Evolutionary conservation across 2,888 invertebrate species (phyloP), one percentile per base, ranked within the genome.

Genomic region (Trachelus iudaicus): DNA sequence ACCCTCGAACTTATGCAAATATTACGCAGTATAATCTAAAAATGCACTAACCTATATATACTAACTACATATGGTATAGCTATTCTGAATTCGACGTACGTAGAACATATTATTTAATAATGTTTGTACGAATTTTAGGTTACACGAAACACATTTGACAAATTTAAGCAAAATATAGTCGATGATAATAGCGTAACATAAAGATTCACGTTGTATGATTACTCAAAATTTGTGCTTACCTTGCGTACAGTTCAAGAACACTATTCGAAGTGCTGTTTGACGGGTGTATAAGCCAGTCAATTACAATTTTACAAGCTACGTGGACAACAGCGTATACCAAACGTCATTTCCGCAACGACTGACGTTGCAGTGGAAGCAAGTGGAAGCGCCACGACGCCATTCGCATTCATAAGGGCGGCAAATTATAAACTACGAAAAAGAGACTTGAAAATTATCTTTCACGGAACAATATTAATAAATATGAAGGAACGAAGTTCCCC

Each of bases 281-380:
- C 85, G 84, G 82, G 81, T 78, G 80, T 79, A 76, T 9, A 56
- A 56, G 56, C 56, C 71, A 31, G 31, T 71, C 31, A 76, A 78
- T 68, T 80, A 81, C 37, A 75, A 73, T 76, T 80, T 76, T 34
- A 81, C 77, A 74, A 86, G 86, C 89, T 88, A 89, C 89, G 89
- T 89, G 89, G 89, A 88, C 83, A 82, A 80, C 83, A 82, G 80
- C 83, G 81, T 75, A 81, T 79, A 83, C 76, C 33, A 31, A 79
- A 85, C 89, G 89, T 89, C 89, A 89, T 85, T 87, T 89, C 89
- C 89, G 86, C 79, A 71, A 71, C n/a, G 73, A 84, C 79, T 87
- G 86, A 88, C 86, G 88, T 87, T 84, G 81, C 81, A 81, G 74
- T 76, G 73, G 76, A 37, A 75, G 68, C 73, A 73, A 81, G 75